These are phyloP conservation scores for Sterrhoptilus dennistouni DNA, from an alignment of 2,113 vertebrate genomes.

Conservation along the genomic window DNA sequence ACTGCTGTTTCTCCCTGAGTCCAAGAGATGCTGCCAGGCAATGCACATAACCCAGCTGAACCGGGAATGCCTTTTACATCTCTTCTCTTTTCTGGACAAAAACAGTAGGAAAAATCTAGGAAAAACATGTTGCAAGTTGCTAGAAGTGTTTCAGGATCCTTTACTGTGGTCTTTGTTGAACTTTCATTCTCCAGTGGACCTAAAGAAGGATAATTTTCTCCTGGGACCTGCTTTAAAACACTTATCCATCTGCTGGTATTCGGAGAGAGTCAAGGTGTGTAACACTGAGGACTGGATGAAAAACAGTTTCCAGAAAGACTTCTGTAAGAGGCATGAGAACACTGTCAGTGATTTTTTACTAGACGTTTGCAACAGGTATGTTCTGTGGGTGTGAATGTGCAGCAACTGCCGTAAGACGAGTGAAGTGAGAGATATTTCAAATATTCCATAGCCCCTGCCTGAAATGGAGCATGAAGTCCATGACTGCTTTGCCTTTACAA, in stretches of 20 bases:
- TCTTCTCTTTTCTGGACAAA: constrained; percentile 94
- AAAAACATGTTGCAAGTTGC: constrained; percentile 79
- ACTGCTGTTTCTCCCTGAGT: background rate
- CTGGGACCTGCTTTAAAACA: constrained; percentile 83
- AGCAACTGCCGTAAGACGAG: background rate
- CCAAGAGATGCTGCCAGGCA: background rate
- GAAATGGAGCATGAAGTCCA: background rate
- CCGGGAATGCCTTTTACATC: constrained; percentile 87
- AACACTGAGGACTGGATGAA: constrained; percentile 94
- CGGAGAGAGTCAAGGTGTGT: constrained; percentile 89
- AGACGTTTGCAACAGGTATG: constrained; percentile 85
- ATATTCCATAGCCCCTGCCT: background rate
- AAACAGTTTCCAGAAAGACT: constrained; percentile 85
- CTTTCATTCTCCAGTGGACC: constrained; percentile 84
- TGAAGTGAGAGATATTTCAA: background rate
- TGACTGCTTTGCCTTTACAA: background rate
- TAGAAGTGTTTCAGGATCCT: constrained; percentile 84
- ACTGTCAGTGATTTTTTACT: constrained; percentile 85
- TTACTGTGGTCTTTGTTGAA: constrained; percentile 83
- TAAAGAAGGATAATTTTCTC: constrained; percentile 86
- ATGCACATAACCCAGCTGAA: constrained; percentile 90
- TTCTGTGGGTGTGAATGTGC: constrained; percentile 6
- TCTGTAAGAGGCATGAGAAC: constrained; percentile 85
- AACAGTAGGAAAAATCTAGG: constrained; percentile 83
- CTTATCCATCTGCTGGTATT: constrained; percentile 90